A percentile compares a stretch with the other conserved stretches of the same genome.
phyloP scores from a whole-genome alignment of 2,113 vertebrate species.

The Malurus melanocephalus region DNA sequence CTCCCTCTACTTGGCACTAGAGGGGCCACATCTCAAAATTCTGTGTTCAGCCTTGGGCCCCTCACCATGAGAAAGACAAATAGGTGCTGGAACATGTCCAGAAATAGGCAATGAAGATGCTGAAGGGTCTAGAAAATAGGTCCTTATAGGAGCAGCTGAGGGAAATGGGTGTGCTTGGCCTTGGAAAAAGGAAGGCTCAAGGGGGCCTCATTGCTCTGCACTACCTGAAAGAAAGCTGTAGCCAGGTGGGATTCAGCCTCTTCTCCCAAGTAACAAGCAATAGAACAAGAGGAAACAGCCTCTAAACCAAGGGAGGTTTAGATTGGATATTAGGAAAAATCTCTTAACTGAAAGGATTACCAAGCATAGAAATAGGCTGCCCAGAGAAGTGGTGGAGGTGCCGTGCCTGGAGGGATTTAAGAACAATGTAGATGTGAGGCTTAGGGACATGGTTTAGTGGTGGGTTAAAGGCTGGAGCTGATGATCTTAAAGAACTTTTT shows the following conservation, averaged over 20 bases:
- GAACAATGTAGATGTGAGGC: neutral
- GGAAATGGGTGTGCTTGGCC: neutral
- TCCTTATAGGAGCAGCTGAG: neutral
- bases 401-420: neutral
- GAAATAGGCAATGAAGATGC: neutral
- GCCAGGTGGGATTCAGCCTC: neutral
- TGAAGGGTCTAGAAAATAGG: neutral
- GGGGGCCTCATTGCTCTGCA: neutral
- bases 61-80: neutral
- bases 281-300: neutral
- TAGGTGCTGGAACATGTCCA: accelerated
- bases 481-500: neutral
- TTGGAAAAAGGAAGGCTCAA: neutral
- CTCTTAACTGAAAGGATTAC: neutral
- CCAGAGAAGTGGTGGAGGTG: neutral
- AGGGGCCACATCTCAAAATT: neutral
- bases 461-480: neutral
- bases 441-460: neutral
- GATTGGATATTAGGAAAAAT: neutral
- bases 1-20: neutral
- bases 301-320: neutral
- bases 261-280: neutral
- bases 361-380: neutral
- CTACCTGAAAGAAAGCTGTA: neutral
- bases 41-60: neutral